Evolutionary conservation across 2,888 invertebrate species (phyloP), one percentile per base, ranked within the genome.

Genomic region (Gonocerus acuteangulatus): DNA sequence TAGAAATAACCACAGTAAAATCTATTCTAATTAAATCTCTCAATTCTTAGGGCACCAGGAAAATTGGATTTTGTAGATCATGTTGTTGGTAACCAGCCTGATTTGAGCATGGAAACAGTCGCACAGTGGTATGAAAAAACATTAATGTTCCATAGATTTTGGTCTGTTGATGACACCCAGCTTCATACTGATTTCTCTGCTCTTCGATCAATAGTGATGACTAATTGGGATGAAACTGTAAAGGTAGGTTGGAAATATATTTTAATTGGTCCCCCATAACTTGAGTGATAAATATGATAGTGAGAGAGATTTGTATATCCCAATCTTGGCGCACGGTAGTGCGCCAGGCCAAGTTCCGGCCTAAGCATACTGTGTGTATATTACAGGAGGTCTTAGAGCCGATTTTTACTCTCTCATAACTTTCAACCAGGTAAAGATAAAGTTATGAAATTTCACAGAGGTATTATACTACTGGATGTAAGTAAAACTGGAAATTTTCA

Each of bases 101-200:
- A 96, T 70, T 76, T 84, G 48, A 79, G 84, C 69, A 97, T 99
- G 97, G 90, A 91, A 73, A 77, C 81, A 34, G 87, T 85, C 0
- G 94, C 89, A 0, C 82, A 89, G 70, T 99, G 97, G 97, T 89
- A 89, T 72, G 86, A 87, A 72, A 79, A 80, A 60, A 81, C 80
- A 63, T 74, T 88, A 22, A 80, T 82, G 74, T 88, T 88, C 70
- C 88, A 88, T 70, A 68, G 95, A 70, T 96, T 95, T 76, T 99
- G 97, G 97, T 96, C 96, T 0, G 94, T 99, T 1, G 99, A 99
- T 73, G 97, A 99, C 75, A 84, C 82, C 16, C 94, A 95, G 76
- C 82, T 99, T 16, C 93, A 93, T 75, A 97, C 97, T 0, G 89
- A 97, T 71, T 99, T 88, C 75, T 97, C 97, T 0, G 89, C 97